These are phyloP conservation scores for Lydus trimaculatus DNA, from an alignment of 2,888 invertebrate species.

Conservation along the genomic window DNA sequence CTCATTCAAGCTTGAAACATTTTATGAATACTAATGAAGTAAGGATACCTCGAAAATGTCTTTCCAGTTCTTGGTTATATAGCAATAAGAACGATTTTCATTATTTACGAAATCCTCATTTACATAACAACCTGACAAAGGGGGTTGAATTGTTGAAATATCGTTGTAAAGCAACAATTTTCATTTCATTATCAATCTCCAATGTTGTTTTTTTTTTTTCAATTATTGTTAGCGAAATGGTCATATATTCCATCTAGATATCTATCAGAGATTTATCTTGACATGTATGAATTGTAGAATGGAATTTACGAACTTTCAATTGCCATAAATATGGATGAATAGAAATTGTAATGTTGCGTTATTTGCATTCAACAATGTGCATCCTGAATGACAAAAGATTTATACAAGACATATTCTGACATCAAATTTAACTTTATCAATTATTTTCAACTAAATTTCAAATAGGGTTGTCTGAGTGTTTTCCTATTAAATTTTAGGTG, in stretches of 20 bases:
- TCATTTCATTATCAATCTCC: background rate
- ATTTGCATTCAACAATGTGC: background rate
- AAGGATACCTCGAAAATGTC: slow-evolving; percentile 22
- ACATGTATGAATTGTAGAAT: slow-evolving; percentile 3
- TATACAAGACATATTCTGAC: background rate
- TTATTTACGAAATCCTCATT: slow-evolving; percentile 39
- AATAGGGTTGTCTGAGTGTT: background rate
- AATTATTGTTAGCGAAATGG: background rate
- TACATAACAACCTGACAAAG: slow-evolving; percentile 34
- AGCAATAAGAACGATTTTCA: slow-evolving; percentile 36
- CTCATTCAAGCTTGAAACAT: slow-evolving; percentile 37
- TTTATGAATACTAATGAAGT: slow-evolving; percentile 44
- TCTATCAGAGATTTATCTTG: background rate
- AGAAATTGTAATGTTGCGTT: slow-evolving; percentile 2
- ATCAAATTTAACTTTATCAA: slow-evolving; percentile 9
- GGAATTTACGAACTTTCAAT: slow-evolving; percentile 3
- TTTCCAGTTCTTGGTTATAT: slow-evolving; percentile 22
- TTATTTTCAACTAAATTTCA: slow-evolving; percentile 19
- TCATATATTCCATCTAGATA: background rate
- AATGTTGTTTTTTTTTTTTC: background rate
- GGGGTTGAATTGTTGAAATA: slow-evolving; percentile 7
- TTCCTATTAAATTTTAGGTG: background rate
- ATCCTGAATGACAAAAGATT: background rate
- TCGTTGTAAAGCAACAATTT: background rate
- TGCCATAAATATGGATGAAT: slow-evolving; percentile 7